These are phyloP conservation scores for Siniperca scherzeri DNA, from an alignment of 2,797 vertebrate genomes.

Conservation along the genomic window DNA sequence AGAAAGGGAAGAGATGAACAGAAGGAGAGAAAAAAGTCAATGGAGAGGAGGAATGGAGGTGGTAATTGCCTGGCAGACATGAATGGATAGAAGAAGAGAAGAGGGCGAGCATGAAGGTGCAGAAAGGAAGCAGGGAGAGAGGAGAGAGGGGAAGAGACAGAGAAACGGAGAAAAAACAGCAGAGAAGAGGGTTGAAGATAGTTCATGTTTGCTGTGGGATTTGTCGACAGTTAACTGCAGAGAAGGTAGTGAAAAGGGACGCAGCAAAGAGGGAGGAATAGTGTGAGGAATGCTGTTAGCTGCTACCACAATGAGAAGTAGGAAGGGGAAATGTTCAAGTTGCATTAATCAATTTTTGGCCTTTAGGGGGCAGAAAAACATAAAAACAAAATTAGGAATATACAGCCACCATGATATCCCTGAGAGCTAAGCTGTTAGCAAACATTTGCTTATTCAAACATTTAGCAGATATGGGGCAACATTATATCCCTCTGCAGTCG, in stretches of 20 bases:
- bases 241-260: neutral
- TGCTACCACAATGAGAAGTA: neutral
- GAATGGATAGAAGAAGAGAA: slow-evolving; percentile 59
- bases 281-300: slow-evolving; percentile 22
- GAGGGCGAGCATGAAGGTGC: slow-evolving; percentile 43
- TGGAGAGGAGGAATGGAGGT: slow-evolving; percentile 65
- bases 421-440: neutral
- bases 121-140: slow-evolving; percentile 38
- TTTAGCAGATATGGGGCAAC: neutral
- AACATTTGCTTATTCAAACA: neutral
- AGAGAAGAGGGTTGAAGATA: slow-evolving; percentile 31
- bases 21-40: slow-evolving; percentile 66
- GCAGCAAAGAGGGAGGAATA: slow-evolving; percentile 16
- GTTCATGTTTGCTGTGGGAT: slow-evolving; percentile 20
- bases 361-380: neutral
- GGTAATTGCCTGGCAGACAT: slow-evolving; percentile 74
- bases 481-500: neutral
- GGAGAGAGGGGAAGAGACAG: neutral
- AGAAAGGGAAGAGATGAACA: slow-evolving; percentile 61
- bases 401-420: neutral
- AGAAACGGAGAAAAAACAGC: neutral
- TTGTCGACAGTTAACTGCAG: slow-evolving; percentile 27
- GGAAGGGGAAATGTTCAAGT: neutral
- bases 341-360: neutral
- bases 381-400: neutral